These are phyloP conservation scores for Pseudolycoriella hygida DNA, from an alignment of 2,888 invertebrate genomes.

Conservation along the genomic window DNA sequence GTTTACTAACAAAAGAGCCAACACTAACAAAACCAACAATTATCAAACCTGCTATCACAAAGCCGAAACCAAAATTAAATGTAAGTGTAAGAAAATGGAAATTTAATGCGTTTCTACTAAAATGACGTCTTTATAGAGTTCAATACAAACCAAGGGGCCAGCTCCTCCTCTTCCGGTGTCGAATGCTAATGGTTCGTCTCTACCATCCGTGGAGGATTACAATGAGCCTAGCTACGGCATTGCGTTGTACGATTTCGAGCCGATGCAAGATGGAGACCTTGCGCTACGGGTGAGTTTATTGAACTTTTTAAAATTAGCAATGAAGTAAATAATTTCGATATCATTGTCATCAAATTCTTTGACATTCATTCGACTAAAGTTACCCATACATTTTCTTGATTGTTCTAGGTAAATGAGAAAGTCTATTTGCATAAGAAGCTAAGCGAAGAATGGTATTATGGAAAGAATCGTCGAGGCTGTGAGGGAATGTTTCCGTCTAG, in stretches of 20 bases:
- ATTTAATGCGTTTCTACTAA: background rate
- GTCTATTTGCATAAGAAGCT: slow-evolving; percentile 51
- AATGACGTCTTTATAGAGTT: background rate
- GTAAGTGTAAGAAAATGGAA: slow-evolving; percentile 20
- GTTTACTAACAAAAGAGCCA: slow-evolving; percentile 27
- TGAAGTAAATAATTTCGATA: no score
- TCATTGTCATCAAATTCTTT: no score
- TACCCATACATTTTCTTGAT: no score
- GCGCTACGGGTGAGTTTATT: slow-evolving; percentile 48
- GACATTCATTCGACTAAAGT: no score
- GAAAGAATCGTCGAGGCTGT: slow-evolving; percentile 42
- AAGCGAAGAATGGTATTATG: slow-evolving; percentile 66
- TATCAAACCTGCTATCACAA: slow-evolving; percentile 43
- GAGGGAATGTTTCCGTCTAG: slow-evolving; percentile 70
- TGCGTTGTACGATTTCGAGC: slow-evolving; percentile 61
- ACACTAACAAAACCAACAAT: slow-evolving; percentile 50
- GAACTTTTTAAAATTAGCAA: no score
- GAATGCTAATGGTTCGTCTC: slow-evolving; percentile 45
- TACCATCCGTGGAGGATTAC: no score
- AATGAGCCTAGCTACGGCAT: slow-evolving; percentile 48
- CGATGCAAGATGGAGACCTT: slow-evolving; percentile 59
- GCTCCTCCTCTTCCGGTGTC: slow-evolving; percentile 47
- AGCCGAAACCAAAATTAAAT: slow-evolving; percentile 32
- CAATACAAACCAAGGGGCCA: background rate
- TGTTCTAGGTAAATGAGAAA: slow-evolving; percentile 48